Base-by-base conservation (phyloP, 2,888 invertebrate genomes). In the Plebejus melissa region DNA sequence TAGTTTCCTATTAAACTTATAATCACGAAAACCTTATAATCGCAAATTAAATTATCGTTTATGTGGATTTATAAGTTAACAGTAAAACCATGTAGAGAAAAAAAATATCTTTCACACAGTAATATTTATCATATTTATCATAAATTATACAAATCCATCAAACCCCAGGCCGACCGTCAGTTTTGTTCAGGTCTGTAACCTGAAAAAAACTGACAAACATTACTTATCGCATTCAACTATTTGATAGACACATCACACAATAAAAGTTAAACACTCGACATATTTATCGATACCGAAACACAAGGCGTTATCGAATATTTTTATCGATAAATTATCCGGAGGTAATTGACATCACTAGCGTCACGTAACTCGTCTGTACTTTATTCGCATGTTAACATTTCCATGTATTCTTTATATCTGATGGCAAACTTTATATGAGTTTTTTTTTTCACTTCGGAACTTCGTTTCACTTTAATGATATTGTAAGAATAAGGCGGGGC, bases 311-410 rank as follows among this genome's bases (percentile, higher is more conserved):
- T 36, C 32, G n/a, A 50, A 46, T 28, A 50, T 32, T 41, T 70
- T 72, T 72, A 74, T 58, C n/a, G 74, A 58, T 38, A 74, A 36
- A 57, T 22, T 72, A 74, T 6, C 22, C 13, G 36, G 58, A 74
- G 54, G 60, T 28, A 58, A 41, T 60, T 38, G 60, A 46, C 74
- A 46, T 65, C 60, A 74, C 74, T 74, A 74, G 41, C 60, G 74
- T 72, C 46, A 28, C 38, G 60, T 74, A 41, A 74, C 74, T 41
- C 13, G 58, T 70, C 38, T 41, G 41, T 71, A 71, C 71, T 7
- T 71, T 46, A 54, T 50, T 72, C 72, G 72, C 72, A 72, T 74
- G 46, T 74, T 74, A 60, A 74, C 74, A 65, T 74, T 74, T 38
- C 74, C 46, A 46, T 74, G 28, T 60, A 41, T 46, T 74, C 65